Base-by-base conservation (phyloP, 1,140 invertebrate genomes). In the Heliconius melpomene region DNA sequence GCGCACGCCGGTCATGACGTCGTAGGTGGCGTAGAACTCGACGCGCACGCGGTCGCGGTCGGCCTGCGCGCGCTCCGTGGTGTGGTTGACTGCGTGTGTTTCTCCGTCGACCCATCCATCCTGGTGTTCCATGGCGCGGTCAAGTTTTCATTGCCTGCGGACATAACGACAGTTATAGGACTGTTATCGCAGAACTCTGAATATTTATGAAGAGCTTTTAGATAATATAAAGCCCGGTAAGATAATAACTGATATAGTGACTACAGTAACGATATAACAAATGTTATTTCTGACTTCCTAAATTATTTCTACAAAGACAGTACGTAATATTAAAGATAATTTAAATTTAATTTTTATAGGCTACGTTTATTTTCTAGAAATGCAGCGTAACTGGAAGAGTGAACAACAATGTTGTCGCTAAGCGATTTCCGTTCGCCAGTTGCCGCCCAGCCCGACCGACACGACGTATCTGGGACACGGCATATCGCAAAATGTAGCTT, bases 11-110 rank as follows among this genome's bases (percentile, higher is more conserved):
- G 98, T 98, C 97, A 98, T 98, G 85, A 97, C 97, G 95, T 98
- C 98, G 92, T 98, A 98, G 52, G 97, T 98, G 82, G 97, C 97
- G 95, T 98, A 98, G 94, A 98, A 98, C 91, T 98, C 97, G 84
- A 96, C 95, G 85, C 96, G 95, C 82, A 97, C 95, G 83, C 96
- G 95, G 86, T 96, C 96, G 71, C 95, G 94, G 73, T 93, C 91
- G 60, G 89, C 89, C 79, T 91, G 88, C 70, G 92, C 84, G 50
- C 83, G 87, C 32, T 92, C 88, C 23, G 91, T 93, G 57, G 83
- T 84, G 84, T 93, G 92, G 57, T 90, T 88, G 79, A 85, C 83
- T 78, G 89, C 88, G 77, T 85, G 85, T 78, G 87, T 75, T 77
- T 88, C 86, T 85, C 86, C 86, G 54, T 87, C 86, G 76, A 85